Conservation (phyloP, 2,113 vertebrate genomes). For the Grantiella picta region DNA sequence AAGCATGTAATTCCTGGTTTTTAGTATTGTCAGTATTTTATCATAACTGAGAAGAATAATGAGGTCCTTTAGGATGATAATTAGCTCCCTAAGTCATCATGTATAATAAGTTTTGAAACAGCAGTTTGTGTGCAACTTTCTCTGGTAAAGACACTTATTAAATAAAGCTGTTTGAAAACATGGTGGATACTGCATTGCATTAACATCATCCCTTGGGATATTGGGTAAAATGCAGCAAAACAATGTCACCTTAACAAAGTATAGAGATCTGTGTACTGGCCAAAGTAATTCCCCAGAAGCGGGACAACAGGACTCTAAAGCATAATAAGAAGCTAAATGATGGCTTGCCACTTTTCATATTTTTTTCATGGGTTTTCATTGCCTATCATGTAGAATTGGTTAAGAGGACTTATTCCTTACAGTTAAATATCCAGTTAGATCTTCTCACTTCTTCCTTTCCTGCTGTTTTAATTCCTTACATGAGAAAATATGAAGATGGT, state of each 20-base stretch:
- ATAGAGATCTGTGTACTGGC: background rate
- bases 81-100: slow-evolving; percentile 8
- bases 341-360: background rate
- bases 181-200: background rate
- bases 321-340: background rate
- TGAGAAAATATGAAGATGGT: background rate
- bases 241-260: background rate
- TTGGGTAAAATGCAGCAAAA: background rate
- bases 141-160: background rate
- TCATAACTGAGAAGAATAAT: slow-evolving; percentile 10
- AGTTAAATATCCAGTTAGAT: background rate
- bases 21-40: background rate
- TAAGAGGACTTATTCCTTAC: background rate
- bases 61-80: slow-evolving; percentile 15
- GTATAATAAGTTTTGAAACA: background rate
- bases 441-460: background rate
- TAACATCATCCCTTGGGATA: background rate
- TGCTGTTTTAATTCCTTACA: background rate
- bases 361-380: background rate
- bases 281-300: background rate
- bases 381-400: background rate
- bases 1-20: background rate
- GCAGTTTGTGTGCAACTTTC: background rate
- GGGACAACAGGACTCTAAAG: background rate
- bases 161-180: background rate